phyloP scores from a whole-genome alignment of 2,113 vertebrate genomes.

The Embiotoca jacksoni region DNA sequence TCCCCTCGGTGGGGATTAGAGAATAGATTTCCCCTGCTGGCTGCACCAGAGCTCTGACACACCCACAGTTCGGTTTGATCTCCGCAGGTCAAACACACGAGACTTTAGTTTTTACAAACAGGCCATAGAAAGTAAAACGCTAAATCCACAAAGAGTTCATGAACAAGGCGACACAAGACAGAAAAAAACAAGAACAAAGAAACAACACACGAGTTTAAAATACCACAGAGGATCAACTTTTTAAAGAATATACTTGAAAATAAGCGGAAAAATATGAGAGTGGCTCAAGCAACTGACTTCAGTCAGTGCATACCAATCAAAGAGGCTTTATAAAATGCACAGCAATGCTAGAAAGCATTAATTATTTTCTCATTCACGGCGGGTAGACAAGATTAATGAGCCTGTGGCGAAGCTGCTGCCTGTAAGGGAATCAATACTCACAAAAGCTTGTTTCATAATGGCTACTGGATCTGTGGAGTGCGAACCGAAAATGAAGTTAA shows the following conservation, averaged over 20 bases:
- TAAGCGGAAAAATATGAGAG: neutral
- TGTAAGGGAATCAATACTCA: slow-evolving; percentile 78
- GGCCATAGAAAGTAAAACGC: slow-evolving; percentile 13
- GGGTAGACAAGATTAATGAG: slow-evolving; percentile 54
- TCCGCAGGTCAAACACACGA: slow-evolving; percentile 33
- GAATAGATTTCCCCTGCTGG: slow-evolving; percentile 37
- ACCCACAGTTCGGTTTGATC: slow-evolving; percentile 55
- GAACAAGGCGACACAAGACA: neutral
- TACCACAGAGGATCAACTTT: slow-evolving; percentile 25
- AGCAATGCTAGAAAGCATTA: slow-evolving; percentile 40
- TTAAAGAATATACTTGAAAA: slow-evolving; percentile 20
- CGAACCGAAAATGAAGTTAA: slow-evolving; percentile 46
- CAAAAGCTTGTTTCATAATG: slow-evolving; percentile 81
- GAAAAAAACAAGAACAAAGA: slow-evolving; percentile 15
- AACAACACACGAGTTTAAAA: slow-evolving; percentile 24
- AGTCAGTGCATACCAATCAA: slow-evolving; percentile 21
- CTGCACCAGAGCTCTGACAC: slow-evolving; percentile 18
- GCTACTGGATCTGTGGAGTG: slow-evolving; percentile 59
- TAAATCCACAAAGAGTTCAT: slow-evolving; percentile 20
- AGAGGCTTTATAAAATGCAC: slow-evolving; percentile 24
- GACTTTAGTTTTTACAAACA: neutral
- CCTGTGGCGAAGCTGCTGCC: slow-evolving; percentile 33
- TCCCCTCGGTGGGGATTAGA: slow-evolving; percentile 36
- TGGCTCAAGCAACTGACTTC: slow-evolving; percentile 1
- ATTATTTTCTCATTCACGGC: slow-evolving; percentile 31